phyloP scores from a whole-genome alignment of 2,797 vertebrate genomes.

The Enteromius trimaculatus region DNA sequence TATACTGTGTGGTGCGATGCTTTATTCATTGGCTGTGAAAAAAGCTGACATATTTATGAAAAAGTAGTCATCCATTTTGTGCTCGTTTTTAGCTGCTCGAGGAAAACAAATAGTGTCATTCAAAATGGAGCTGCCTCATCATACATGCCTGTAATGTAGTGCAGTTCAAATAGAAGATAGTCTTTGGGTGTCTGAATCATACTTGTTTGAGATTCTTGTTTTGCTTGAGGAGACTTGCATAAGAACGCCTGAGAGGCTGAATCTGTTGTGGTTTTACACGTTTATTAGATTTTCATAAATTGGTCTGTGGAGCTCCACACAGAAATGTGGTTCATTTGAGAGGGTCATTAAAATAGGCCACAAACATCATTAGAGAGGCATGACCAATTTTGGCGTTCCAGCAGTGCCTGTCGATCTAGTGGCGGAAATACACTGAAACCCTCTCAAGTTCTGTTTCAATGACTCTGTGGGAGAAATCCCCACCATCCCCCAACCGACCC shows the following conservation, averaged over 20 bases:
- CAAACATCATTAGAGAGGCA: constrained; percentile 56
- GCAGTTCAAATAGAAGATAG: background rate
- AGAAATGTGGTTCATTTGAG: constrained; percentile 59
- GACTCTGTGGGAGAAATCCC: background rate
- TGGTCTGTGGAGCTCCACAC: constrained; percentile 18
- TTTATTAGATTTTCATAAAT: constrained; percentile 45
- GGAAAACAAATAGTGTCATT: constrained; percentile 26
- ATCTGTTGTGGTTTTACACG: constrained; percentile 6
- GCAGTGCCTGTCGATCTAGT: constrained; percentile 58
- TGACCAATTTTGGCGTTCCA: constrained; percentile 58
- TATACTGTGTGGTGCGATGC: background rate
- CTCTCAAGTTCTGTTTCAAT: constrained; percentile 35
- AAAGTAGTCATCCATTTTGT: constrained; percentile 31
- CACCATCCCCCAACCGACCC: constrained; percentile 1
- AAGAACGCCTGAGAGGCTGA: background rate
- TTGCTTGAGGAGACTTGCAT: background rate
- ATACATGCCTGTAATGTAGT: background rate
- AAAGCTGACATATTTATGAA: constrained; percentile 22
- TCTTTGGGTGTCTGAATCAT: constrained; percentile 11
- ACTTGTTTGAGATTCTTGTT: background rate
- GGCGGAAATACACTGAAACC: constrained; percentile 50
- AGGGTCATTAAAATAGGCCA: constrained; percentile 61
- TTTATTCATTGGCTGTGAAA: background rate
- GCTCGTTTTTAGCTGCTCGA: constrained; percentile 8
- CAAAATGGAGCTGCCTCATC: constrained; percentile 34